phyloP scores from a whole-genome alignment of 2,888 invertebrate genomes.

The Pandemis corylana region DNA sequence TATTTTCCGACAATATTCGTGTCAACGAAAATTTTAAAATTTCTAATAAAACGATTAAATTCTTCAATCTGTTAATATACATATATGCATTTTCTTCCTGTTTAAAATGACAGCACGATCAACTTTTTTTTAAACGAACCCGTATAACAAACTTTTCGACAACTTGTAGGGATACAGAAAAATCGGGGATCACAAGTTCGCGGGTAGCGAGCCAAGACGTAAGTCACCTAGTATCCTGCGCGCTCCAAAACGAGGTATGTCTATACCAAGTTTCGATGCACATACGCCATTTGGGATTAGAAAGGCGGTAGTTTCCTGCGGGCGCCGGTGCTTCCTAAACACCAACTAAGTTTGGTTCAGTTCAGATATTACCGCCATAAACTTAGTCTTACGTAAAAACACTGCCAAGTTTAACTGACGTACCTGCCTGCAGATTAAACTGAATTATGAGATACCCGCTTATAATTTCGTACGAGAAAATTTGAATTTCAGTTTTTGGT shows the following conservation, averaged over 20 bases:
- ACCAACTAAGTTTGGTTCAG: slow-evolving; percentile 26
- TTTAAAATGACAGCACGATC: slow-evolving; percentile 12
- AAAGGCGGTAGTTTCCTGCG: slow-evolving; percentile 9
- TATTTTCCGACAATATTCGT: no score
- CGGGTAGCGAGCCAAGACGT: slow-evolving; percentile 30
- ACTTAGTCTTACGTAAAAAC: slow-evolving; percentile 17
- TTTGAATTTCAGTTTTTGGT: no score
- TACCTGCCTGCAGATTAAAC: not conserved
- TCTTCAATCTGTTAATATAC: not conserved
- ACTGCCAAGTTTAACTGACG: not conserved
- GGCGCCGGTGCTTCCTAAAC: slow-evolving; percentile 32
- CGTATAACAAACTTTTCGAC: slow-evolving; percentile 32
- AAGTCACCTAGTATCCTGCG: slow-evolving; percentile 31
- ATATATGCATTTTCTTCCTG: not conserved
- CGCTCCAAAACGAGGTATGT: slow-evolving; percentile 3
- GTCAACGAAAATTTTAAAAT: no score
- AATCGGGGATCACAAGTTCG: slow-evolving; percentile 40
- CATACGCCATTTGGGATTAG: not conserved
- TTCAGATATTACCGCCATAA: slow-evolving; percentile 30
- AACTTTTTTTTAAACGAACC: slow-evolving; percentile 34
- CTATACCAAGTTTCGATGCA: not conserved
- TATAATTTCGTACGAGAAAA: not conserved
- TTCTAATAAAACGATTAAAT: not conserved
- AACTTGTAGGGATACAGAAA: slow-evolving; percentile 32
- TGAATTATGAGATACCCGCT: not conserved